Base-by-base conservation (phyloP, 2,888 invertebrate genomes). In the Nowickia ferox region DNA sequence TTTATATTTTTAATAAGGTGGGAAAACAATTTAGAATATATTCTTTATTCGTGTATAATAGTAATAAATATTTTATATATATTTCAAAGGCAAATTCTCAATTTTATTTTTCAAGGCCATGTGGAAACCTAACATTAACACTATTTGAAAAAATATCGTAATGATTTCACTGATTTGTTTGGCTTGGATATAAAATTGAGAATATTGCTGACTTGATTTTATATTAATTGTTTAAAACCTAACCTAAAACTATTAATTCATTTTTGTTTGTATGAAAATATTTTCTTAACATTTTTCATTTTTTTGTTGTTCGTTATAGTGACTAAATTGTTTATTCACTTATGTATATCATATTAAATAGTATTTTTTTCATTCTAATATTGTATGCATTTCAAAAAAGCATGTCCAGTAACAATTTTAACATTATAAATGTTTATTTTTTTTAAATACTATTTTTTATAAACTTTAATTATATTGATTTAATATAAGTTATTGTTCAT, bases 11-110 rank as follows among this genome's bases (percentile, higher is more conserved):
- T 90, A 89, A 89, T 90, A 91, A 91, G 91, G 91, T 91, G 91
- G 91, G 91, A 91, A 91, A 91, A 90, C 90, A 91, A 91, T 91
- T 86, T 91, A 90, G 91, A 90, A 90, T 89, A 88, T 87, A 87
- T 84, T 84, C 75, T 84, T 78, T 71, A 71, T 86, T 74, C 63
- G 65, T 81, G 75, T 82, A 57, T 74, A 66, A 69, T 44, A 30
- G 30, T 30, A 6, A 30, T 65, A 77, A 30, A 65, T 63, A 57
- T 17, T 51, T 71, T 22, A 55, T 53, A 61, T 53, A 66, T 86
- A 75, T 75, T 76, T 59, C 40, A 77, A 71, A 19, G 57, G 63
- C 59, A 59, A 69, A 65, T 87, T 75, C 69, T 68, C 77, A 84
- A 57, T 77, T 57, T 53, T 79, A 63, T 86, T 17, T 13, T 51